Percentiles rank a stretch among this genome's conserved stretches.
Conservation (phyloP, 2,888 invertebrate species). For the Pelosia muscerda region DNA sequence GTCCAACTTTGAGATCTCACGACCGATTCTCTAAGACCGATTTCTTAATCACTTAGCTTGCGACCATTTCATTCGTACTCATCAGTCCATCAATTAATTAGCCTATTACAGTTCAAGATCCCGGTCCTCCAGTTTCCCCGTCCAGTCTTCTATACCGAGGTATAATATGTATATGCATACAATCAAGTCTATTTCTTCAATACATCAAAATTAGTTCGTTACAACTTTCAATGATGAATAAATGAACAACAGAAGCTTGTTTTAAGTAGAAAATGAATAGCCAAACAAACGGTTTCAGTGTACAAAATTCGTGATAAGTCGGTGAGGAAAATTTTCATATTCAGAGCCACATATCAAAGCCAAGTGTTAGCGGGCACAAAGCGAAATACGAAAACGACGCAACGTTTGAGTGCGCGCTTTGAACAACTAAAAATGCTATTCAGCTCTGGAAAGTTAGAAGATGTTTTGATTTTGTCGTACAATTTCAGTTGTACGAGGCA, state of each 20-base stretch:
- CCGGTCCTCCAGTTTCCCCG: too few relatives aligned
- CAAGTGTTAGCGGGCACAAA: not conserved
- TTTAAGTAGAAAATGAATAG: not conserved
- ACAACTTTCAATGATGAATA: too few relatives aligned
- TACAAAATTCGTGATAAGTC: not conserved
- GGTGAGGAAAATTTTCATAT: constrained; percentile 1
- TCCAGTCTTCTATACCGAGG: too few relatives aligned
- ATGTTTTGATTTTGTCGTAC: not conserved
- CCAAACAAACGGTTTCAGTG: not conserved
- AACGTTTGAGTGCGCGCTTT: not conserved
- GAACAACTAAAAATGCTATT: not conserved
- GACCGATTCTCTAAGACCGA: too few relatives aligned
- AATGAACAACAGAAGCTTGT: not conserved
- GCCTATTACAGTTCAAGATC: too few relatives aligned
- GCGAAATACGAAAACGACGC: not conserved
- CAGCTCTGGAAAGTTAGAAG: not conserved
- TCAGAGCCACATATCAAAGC: not conserved
- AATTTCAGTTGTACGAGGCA: not conserved
- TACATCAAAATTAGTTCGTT: too few relatives aligned
- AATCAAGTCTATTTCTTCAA: too few relatives aligned
- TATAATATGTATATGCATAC: too few relatives aligned
- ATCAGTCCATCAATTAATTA: too few relatives aligned
- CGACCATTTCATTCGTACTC: too few relatives aligned
- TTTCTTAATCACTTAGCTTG: too few relatives aligned
- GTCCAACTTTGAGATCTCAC: too few relatives aligned